Percentiles rank a stretch among this genome's conserved stretches.
phyloP scores from a whole-genome alignment of 2,113 vertebrate species.

The Hydrochoerus hydrochaeris region DNA sequence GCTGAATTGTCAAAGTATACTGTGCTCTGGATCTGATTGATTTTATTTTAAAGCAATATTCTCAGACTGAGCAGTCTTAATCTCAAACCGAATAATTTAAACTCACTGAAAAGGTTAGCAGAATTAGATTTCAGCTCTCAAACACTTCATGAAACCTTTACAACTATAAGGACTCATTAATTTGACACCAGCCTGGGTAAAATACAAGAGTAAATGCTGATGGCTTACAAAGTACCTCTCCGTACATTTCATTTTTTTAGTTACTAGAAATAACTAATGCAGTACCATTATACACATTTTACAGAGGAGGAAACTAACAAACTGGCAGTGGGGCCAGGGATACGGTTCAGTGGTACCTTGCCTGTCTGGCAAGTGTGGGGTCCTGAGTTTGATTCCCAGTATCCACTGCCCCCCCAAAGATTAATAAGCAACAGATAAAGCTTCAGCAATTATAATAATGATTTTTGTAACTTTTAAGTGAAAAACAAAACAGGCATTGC shows the following conservation, averaged over 20 bases:
- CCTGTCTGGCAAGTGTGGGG: too few relatives aligned
- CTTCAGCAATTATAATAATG: conserved; percentile 66
- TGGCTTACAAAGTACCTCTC: neutral
- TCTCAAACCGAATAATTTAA: neutral
- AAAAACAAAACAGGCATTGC: conserved; percentile 2
- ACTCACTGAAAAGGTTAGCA: neutral
- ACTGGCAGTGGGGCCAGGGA: neutral
- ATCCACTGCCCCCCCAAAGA: neutral
- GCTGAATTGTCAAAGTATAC: neutral
- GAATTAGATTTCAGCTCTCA: conserved; percentile 49
- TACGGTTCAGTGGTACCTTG: too few relatives aligned
- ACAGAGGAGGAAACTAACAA: conserved; percentile 32
- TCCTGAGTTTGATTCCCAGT: too few relatives aligned
- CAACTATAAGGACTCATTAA: neutral
- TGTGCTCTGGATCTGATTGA: neutral
- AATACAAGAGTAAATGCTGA: neutral
- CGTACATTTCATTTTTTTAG: neutral
- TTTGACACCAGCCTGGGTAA: neutral
- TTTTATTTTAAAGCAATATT: neutral
- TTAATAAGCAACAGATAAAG: conserved; percentile 46
- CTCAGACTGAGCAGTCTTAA: neutral
- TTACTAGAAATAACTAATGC: neutral
- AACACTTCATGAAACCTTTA: neutral
- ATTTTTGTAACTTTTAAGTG: conserved; percentile 64
- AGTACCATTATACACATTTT: neutral